Evolutionary conservation across 2,113 vertebrate genomes (phyloP).

Genomic region (Chiloscyllium plagiosum): DNA sequence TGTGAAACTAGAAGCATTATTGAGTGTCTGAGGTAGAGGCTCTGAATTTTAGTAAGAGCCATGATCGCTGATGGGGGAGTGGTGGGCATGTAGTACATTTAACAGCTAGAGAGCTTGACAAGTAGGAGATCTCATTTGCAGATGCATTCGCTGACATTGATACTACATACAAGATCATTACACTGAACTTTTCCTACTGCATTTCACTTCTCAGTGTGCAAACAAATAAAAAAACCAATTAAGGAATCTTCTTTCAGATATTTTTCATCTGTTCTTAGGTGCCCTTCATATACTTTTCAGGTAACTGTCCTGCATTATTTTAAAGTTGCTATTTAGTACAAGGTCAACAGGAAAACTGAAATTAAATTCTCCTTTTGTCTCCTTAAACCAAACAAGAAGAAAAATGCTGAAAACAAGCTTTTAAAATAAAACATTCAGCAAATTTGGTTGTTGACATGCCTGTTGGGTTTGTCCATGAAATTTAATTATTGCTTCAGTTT

Average conservation of each 20-base stretch:
- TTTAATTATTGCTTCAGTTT: too few species aligned
- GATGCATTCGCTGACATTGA: too few species aligned
- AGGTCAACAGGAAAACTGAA: not conserved
- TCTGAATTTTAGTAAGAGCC: too few species aligned
- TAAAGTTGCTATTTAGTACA: not conserved
- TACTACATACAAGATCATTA: too few species aligned
- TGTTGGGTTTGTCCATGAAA: too few species aligned
- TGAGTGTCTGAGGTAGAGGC: too few species aligned
- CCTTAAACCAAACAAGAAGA: not conserved
- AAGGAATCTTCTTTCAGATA: not conserved
- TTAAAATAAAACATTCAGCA: not conserved
- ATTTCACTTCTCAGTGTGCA: not conserved
- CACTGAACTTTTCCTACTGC: too few species aligned
- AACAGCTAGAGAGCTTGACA: too few species aligned
- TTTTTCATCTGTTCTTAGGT: not conserved
- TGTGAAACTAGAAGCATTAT: too few species aligned
- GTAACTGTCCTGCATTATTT: not conserved
- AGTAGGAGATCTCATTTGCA: too few species aligned
- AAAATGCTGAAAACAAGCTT: not conserved
- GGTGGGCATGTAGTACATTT: too few species aligned
- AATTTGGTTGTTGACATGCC: not conserved
- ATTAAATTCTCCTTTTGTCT: not conserved
- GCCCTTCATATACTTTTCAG: not conserved
- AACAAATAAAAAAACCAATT: not conserved
- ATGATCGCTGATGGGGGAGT: too few species aligned